phyloP scores from a whole-genome alignment of 2,113 vertebrate genomes.

The Smithornis capensis region DNA sequence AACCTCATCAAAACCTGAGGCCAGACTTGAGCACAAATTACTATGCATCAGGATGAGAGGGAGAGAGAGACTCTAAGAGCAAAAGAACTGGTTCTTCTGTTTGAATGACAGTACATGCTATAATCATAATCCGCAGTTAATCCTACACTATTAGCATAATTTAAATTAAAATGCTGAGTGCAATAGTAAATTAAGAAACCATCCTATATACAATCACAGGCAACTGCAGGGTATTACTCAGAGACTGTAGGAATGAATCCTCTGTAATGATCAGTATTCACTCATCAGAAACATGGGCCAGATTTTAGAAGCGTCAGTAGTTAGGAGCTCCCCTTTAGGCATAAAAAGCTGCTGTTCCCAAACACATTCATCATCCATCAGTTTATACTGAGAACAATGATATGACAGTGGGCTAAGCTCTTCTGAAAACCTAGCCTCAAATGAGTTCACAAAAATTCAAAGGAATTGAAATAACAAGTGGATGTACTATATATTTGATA shows the following conservation, averaged over 20 bases:
- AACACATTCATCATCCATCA: background rate
- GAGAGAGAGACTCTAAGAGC: background rate
- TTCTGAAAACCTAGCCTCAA: constrained; percentile 39
- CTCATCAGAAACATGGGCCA: background rate
- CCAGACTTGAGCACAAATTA: constrained; percentile 5
- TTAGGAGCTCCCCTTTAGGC: constrained; percentile 14
- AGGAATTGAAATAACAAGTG: constrained; percentile 53
- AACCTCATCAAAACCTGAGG: constrained; percentile 24
- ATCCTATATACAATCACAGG: background rate
- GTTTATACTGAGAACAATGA: constrained; percentile 22
- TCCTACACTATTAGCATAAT: constrained; percentile 53
- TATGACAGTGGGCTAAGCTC: background rate
- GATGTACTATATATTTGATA: constrained; percentile 30
- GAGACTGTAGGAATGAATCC: background rate
- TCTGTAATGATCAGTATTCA: constrained; percentile 38
- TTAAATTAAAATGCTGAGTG: constrained; percentile 58
- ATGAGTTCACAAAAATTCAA: constrained; percentile 52
- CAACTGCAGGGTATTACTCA: constrained; percentile 27
- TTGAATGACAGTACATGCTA: constrained; percentile 13
- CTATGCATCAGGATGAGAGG: background rate
- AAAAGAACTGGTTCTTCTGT: constrained; percentile 7
- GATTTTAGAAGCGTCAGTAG: background rate
- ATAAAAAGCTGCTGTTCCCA: constrained; percentile 16
- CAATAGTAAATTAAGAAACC: constrained; percentile 42
- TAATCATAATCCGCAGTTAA: constrained; percentile 53